Percentiles rank a stretch among this genome's conserved stretches.
These are phyloP conservation scores for Drosophila chauvacae DNA, from an alignment of 1,140 invertebrate species.

Conservation along the genomic window DNA sequence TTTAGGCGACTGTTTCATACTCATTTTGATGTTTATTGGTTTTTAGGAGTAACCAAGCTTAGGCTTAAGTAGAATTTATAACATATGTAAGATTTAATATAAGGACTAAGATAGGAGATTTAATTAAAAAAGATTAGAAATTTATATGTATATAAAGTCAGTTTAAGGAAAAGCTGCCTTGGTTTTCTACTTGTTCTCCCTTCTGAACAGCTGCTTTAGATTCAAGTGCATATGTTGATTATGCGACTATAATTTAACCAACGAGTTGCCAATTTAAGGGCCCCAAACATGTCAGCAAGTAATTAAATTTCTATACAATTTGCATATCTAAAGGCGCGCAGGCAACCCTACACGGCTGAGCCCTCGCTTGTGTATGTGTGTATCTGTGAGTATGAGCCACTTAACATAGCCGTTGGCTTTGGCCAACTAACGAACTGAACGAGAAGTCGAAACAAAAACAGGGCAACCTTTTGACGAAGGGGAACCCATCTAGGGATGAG, in stretches of 20 bases:
- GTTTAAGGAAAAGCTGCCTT: background rate
- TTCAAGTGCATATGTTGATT: constrained; percentile 9
- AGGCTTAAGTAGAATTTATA: background rate
- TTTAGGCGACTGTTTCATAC: background rate
- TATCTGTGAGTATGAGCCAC: constrained; percentile 50
- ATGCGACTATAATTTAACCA: constrained; percentile 42
- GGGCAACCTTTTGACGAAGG: constrained; percentile 23
- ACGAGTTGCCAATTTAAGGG: constrained; percentile 48
- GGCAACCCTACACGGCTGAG: constrained; percentile 31
- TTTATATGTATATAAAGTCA: background rate
- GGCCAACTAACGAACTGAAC: constrained; percentile 65
- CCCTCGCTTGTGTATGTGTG: constrained; percentile 5
- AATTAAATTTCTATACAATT: constrained; percentile 71
- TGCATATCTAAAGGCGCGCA: constrained; percentile 67
- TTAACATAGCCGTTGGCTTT: constrained; percentile 65
- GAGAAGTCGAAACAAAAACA: constrained; percentile 43
- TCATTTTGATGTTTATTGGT: background rate
- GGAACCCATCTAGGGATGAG: constrained; percentile 34
- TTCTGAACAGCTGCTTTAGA: background rate
- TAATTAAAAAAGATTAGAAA: background rate
- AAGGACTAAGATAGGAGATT: background rate
- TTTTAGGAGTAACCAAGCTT: background rate
- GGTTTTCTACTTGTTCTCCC: background rate
- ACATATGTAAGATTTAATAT: background rate
- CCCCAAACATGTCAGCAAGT: constrained; percentile 66